Percentiles rank a stretch among this genome's conserved stretches.
Conservation (phyloP, 2,888 invertebrate genomes). For the Vesta saturnalis region DNA sequence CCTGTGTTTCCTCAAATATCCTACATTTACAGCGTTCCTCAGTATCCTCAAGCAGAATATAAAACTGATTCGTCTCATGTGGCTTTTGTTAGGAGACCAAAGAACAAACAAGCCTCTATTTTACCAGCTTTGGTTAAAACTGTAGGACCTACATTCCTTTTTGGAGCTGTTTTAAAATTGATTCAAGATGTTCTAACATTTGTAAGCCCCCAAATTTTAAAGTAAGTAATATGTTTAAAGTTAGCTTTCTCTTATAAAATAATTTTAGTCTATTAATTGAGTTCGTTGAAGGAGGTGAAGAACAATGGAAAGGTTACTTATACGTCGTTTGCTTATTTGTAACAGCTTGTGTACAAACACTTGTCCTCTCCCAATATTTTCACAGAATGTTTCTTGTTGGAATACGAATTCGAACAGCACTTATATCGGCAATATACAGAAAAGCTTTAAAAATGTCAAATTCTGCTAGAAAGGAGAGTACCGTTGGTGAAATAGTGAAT, state of each 20-base stretch:
- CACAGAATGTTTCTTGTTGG: constrained; percentile 91
- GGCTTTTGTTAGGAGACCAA: constrained; percentile 75
- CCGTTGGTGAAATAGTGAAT: constrained; percentile 92
- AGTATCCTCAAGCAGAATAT: constrained; percentile 70
- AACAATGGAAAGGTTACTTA: constrained; percentile 87
- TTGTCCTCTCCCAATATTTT: constrained; percentile 90
- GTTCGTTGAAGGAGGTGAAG: constrained; percentile 72
- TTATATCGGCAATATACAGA: constrained; percentile 88
- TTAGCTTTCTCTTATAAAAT: constrained; percentile 1
- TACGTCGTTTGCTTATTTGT: constrained; percentile 81
- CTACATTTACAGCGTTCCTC: constrained; percentile 24
- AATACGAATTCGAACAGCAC: constrained; percentile 86
- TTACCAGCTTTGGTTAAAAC: constrained; percentile 84
- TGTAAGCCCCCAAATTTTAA: constrained; percentile 87
- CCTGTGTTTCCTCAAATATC: constrained; percentile 15
- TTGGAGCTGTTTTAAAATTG: constrained; percentile 86
- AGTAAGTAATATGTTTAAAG: constrained; percentile 67
- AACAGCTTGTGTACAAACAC: constrained; percentile 81
- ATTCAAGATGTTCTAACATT: constrained; percentile 87
- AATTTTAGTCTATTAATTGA: constrained; percentile 74
- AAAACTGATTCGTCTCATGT: constrained; percentile 77
- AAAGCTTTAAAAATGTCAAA: constrained; percentile 87
- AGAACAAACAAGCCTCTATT: constrained; percentile 82
- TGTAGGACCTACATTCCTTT: constrained; percentile 87
- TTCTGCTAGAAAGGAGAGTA: constrained; percentile 81